phyloP scores from a whole-genome alignment of 1,140 invertebrate genomes.

The Octopus sinensis region DNA sequence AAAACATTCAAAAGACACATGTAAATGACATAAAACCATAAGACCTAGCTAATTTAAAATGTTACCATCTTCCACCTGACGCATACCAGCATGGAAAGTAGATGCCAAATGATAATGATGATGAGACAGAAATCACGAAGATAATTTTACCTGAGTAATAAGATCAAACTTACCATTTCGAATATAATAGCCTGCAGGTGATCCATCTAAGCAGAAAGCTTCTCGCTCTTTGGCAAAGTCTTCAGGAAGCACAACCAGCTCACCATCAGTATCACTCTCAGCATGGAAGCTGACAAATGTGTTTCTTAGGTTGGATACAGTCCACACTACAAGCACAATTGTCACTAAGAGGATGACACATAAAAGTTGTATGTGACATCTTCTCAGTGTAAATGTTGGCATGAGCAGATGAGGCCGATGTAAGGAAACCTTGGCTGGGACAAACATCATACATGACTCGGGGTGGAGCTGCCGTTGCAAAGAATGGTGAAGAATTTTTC shows the following conservation, averaged over 20 bases:
- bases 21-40: no score
- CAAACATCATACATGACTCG: constrained; percentile 25
- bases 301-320: constrained; percentile 31
- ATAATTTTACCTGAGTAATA: no score
- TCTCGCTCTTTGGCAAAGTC: constrained; percentile 27
- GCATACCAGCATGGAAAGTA: no score
- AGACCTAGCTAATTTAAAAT: no score
- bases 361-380: constrained; percentile 36
- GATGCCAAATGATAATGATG: no score
- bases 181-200: constrained; percentile 43
- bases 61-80: no score
- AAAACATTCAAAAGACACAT: no score
- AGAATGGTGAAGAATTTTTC: not conserved
- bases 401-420: constrained; percentile 32
- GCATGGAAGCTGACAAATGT: constrained; percentile 40
- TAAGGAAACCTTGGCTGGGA: constrained; percentile 23
- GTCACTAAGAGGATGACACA: constrained; percentile 27
- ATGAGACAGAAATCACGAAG: no score
- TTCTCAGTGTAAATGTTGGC: constrained; percentile 30
- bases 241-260: constrained; percentile 39
- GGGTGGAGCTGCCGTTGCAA: not conserved
- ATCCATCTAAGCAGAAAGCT: constrained; percentile 43
- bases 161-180: constrained; percentile 32
- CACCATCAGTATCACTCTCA: constrained; percentile 39
- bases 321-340: constrained; percentile 30